phyloP scores from a whole-genome alignment of 23 tunicate species.

The Aplidium turbinatum region DNA sequence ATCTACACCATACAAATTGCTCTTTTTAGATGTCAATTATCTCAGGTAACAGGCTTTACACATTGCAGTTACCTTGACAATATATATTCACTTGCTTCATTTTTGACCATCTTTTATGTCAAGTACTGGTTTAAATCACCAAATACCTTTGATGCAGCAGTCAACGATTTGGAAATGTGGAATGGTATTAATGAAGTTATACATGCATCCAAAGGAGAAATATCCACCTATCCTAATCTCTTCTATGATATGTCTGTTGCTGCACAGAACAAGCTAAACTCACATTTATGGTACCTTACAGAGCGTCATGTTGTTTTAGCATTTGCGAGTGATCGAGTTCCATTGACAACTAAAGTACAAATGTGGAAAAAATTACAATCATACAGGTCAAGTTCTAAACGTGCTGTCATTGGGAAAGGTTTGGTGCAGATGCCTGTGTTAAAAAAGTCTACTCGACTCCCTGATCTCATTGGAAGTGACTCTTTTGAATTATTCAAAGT shows the following conservation, averaged over 20 bases:
- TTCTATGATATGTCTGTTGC: not conserved
- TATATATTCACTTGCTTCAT: slow-evolving; percentile 10
- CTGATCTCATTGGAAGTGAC: too few species aligned
- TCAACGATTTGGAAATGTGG: slow-evolving; percentile 1
- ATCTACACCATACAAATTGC: slow-evolving; percentile 29
- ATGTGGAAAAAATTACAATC: too few species aligned
- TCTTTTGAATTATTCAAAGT: too few species aligned
- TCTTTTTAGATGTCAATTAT: slow-evolving; percentile 11
- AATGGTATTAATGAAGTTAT: not conserved
- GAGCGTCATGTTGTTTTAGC: too few species aligned
- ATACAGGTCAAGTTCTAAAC: too few species aligned
- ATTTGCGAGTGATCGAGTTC: too few species aligned
- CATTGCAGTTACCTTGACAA: not conserved
- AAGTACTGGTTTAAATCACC: slow-evolving; percentile 7
- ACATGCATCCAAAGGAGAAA: not conserved
- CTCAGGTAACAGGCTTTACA: not conserved
- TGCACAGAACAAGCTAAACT: slow-evolving; percentile 6
- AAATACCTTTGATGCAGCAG: slow-evolving; percentile 2
- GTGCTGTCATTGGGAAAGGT: too few species aligned
- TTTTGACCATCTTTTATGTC: slow-evolving; percentile 21
- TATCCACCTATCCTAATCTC: not conserved
- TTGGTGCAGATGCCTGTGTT: too few species aligned
- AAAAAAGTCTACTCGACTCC: too few species aligned
- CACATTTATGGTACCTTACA: too few species aligned
- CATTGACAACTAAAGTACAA: too few species aligned